Percentiles rank a stretch among this genome's conserved stretches.
Conservation (phyloP, 2,113 vertebrate species). For the Puma concolor region DNA sequence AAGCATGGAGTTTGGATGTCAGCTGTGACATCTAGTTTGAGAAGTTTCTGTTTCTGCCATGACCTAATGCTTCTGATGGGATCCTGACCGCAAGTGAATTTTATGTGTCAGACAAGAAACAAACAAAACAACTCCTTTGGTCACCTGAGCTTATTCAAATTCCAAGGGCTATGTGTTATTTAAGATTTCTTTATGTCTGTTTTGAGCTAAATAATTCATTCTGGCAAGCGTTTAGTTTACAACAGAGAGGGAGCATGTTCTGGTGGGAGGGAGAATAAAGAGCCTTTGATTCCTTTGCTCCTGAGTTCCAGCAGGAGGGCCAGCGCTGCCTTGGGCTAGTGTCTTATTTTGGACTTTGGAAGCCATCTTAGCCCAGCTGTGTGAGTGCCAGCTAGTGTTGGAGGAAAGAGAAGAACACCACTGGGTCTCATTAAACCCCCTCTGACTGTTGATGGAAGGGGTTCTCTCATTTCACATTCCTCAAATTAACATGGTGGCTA, state of each 20-base stretch:
- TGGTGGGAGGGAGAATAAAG: slow-evolving; percentile 74
- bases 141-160: slow-evolving; percentile 74
- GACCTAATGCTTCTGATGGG: not conserved
- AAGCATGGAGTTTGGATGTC: not conserved
- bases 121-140: slow-evolving; percentile 23
- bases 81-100: not conserved
- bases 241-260: slow-evolving; percentile 64
- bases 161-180: slow-evolving; percentile 50
- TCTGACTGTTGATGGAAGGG: not conserved
- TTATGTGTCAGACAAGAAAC: slow-evolving; percentile 25
- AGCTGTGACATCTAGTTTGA: not conserved
- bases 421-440: not conserved
- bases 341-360: slow-evolving; percentile 71
- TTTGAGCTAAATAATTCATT: slow-evolving; percentile 72
- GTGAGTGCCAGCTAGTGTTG: slow-evolving; percentile 49
- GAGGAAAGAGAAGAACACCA: slow-evolving; percentile 38
- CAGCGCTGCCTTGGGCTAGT: slow-evolving; percentile 61
- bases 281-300: slow-evolving; percentile 67
- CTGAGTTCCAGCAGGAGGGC: slow-evolving; percentile 60
- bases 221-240: slow-evolving; percentile 70
- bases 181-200: slow-evolving; percentile 72
- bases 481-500: not conserved
- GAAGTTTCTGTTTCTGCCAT: slow-evolving; percentile 9
- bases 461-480: slow-evolving; percentile 53
- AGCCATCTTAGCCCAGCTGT: slow-evolving; percentile 77